These are phyloP conservation scores for Dryas iulia DNA, from an alignment of 1,140 invertebrate genomes.

Conservation along the genomic window DNA sequence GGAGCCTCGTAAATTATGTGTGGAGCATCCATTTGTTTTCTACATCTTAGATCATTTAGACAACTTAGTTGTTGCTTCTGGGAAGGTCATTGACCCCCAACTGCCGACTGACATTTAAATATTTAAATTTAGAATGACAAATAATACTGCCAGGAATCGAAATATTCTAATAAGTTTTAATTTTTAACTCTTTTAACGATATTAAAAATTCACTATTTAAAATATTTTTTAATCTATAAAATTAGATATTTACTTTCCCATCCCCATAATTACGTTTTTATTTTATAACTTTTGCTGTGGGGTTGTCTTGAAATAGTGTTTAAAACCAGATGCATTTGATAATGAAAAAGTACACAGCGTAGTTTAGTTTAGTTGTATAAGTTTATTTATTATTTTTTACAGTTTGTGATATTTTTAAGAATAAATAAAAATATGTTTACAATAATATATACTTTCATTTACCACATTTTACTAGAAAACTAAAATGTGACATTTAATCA, in stretches of 20 bases:
- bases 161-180: background rate
- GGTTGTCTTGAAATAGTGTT: conserved; percentile 9
- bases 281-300: conserved; percentile 14
- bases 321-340: conserved; percentile 80
- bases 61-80: conserved; percentile 83
- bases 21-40: conserved; percentile 86
- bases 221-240: background rate
- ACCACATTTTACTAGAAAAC: too few species aligned
- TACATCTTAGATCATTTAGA: conserved; percentile 83
- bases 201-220: background rate
- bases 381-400: conserved; percentile 56
- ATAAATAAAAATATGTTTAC: conserved; percentile 65
- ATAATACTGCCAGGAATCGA: background rate
- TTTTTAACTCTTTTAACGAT: too few species aligned
- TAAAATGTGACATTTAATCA: too few species aligned
- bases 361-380: conserved; percentile 58
- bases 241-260: background rate
- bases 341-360: conserved; percentile 78
- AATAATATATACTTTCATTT: too few species aligned
- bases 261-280: background rate
- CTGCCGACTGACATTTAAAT: conserved; percentile 53
- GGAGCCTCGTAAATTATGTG: conserved; percentile 74
- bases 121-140: background rate
- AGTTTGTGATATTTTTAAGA: conserved; percentile 69
- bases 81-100: conserved; percentile 80